Percentiles rank a stretch among this genome's conserved stretches.
These are phyloP conservation scores for Nemotelus nigrinus DNA, from an alignment of 2,888 invertebrate genomes.

Conservation along the genomic window DNA sequence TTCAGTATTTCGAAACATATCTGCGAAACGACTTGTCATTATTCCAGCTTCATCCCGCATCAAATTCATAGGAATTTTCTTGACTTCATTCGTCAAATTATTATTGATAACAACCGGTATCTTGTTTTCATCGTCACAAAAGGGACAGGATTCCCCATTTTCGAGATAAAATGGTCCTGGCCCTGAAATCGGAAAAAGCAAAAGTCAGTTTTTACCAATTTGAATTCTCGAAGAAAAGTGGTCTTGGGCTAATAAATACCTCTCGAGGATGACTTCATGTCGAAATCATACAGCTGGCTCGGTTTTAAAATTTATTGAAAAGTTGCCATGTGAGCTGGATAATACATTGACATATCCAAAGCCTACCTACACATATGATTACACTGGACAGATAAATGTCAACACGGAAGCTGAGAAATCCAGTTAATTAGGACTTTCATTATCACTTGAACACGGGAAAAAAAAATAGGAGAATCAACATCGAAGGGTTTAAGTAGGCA, in stretches of 20 bases:
- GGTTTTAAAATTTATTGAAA: neutral
- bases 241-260: neutral
- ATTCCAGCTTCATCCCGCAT: constrained; percentile 7
- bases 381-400: no score
- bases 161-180: constrained; percentile 17
- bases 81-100: constrained; percentile 22
- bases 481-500: no score
- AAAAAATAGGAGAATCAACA: no score
- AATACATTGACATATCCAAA: neutral
- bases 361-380: neutral
- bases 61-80: constrained; percentile 17
- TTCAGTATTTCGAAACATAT: constrained; percentile 4
- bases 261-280: neutral
- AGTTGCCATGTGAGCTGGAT: neutral
- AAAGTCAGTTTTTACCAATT: neutral
- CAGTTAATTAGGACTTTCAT: no score
- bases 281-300: neutral
- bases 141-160: constrained; percentile 13
- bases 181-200: neutral
- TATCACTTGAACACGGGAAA: no score
- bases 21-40: neutral
- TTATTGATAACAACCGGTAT: constrained; percentile 24
- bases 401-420: no score
- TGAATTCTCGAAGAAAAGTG: no score
- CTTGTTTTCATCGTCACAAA: constrained; percentile 30